phyloP scores from a whole-genome alignment of 2,113 vertebrate genomes.

The Uria lomvia region DNA sequence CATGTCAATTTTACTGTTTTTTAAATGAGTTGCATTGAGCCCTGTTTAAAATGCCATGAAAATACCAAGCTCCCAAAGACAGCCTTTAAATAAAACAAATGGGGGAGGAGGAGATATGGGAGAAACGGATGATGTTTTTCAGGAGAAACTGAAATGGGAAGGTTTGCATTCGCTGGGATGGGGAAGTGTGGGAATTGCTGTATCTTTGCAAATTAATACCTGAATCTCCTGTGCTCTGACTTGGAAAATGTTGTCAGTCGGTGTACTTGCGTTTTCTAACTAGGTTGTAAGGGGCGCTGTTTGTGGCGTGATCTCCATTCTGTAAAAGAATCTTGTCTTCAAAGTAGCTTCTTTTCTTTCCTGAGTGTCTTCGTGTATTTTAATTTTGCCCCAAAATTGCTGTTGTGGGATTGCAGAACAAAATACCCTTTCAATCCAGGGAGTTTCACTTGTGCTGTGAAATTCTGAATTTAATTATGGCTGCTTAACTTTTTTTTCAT shows the following conservation, averaged over 20 bases:
- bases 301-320: not conserved
- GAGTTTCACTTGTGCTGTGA: slow-evolving; percentile 14
- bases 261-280: slow-evolving; percentile 31
- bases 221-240: not conserved
- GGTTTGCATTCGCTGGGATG: slow-evolving; percentile 23
- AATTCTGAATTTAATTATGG: slow-evolving; percentile 25
- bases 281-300: not conserved
- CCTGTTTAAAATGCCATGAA: slow-evolving; percentile 71
- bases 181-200: slow-evolving; percentile 42
- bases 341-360: slow-evolving; percentile 41
- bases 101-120: not conserved
- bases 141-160: slow-evolving; percentile 12
- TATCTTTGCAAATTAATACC: slow-evolving; percentile 42
- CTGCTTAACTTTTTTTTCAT: not conserved
- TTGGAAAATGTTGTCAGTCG: slow-evolving; percentile 46
- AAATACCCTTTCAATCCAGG: not conserved
- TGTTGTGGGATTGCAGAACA: slow-evolving; percentile 26
- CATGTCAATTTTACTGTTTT: slow-evolving; percentile 66
- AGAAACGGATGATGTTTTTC: not conserved
- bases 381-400: slow-evolving; percentile 22
- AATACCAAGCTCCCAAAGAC: slow-evolving; percentile 70
- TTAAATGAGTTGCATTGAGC: slow-evolving; percentile 56
- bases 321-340: slow-evolving; percentile 20
- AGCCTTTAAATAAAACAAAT: slow-evolving; percentile 59
- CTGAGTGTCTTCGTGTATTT: not conserved